Evolutionary conservation across 1,140 invertebrate genomes (phyloP).

Genomic region (Alviniconcha marisindica): DNA sequence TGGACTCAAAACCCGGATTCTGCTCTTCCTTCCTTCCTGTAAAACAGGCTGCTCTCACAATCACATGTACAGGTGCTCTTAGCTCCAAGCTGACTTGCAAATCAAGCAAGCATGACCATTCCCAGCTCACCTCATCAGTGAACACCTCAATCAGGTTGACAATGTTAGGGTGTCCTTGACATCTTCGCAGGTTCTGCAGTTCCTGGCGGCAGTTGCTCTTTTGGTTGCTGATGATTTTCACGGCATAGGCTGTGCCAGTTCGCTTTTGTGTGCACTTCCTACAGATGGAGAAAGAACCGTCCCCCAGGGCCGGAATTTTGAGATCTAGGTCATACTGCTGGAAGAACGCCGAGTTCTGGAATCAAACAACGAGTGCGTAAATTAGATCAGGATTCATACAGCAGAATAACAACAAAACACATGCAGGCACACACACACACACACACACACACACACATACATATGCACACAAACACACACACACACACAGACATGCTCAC

Average conservation of each 20-base stretch:
- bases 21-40: too few relatives aligned
- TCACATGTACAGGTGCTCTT: too few relatives aligned
- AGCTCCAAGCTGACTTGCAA: too few relatives aligned
- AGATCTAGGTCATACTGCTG: slow-evolving; percentile 87
- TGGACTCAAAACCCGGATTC: too few relatives aligned
- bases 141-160: slow-evolving; percentile 90
- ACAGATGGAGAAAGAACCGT: slow-evolving; percentile 93
- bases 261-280: slow-evolving; percentile 86
- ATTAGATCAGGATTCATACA: slow-evolving; percentile 20
- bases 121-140: slow-evolving; percentile 86
- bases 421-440: background rate
- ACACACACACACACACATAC: background rate
- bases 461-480: too few relatives aligned
- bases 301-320: slow-evolving; percentile 84
- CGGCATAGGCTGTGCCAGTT: slow-evolving; percentile 87
- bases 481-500: too few relatives aligned
- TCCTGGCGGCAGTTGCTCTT: slow-evolving; percentile 81
- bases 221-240: slow-evolving; percentile 92
- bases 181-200: slow-evolving; percentile 86
- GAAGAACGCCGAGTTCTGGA: slow-evolving; percentile 90
- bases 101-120: too few relatives aligned
- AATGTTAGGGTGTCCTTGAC: slow-evolving; percentile 92
- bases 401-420: too few relatives aligned
- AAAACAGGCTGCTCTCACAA: too few relatives aligned
- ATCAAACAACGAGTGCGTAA: slow-evolving; percentile 46